Evolutionary conservation across 1,140 invertebrate species (phyloP).

Genomic region (Dolichoris vasculosae): DNA sequence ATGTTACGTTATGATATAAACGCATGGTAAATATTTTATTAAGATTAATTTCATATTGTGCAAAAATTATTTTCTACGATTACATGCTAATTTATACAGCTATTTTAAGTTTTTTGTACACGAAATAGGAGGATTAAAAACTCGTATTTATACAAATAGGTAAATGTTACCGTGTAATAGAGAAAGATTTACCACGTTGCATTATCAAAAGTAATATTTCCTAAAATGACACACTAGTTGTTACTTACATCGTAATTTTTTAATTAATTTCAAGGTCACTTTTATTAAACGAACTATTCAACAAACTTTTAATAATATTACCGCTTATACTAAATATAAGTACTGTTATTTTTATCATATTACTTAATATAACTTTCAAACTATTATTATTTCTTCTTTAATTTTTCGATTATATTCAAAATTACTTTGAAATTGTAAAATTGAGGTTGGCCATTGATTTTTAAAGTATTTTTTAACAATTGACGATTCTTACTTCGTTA

Average conservation of each 20-base stretch:
- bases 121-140: not conserved
- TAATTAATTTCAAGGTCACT: not conserved
- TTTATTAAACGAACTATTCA: not conserved
- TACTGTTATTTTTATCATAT: not conserved
- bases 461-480: no score
- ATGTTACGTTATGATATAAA: no score
- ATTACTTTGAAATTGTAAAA: no score
- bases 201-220: not conserved
- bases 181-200: not conserved
- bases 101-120: not conserved
- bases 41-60: no score
- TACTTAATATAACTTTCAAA: no score
- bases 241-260: not conserved
- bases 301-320: no score
- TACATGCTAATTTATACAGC: not conserved
- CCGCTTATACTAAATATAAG: not conserved
- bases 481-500: no score
- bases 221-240: not conserved
- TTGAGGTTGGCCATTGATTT: no score
- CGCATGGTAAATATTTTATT: no score
- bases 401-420: no score
- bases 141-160: not conserved
- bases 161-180: not conserved
- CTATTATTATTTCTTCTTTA: no score
- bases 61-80: no score